Evolutionary conservation across 2,113 vertebrate species (phyloP).

Genomic region (Drymodes brunneopygia): DNA sequence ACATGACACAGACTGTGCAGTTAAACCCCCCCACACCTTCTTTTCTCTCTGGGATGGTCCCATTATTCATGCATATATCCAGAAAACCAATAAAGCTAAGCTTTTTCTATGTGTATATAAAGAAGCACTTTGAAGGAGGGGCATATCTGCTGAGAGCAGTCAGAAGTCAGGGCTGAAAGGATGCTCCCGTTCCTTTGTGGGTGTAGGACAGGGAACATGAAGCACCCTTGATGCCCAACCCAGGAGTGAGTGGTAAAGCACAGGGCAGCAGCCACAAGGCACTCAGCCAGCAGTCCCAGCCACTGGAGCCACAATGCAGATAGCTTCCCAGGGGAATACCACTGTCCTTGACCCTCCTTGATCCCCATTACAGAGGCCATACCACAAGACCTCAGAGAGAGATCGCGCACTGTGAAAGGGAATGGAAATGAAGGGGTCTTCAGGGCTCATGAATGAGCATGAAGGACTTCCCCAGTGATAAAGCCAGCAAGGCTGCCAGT

Average conservation of each 20-base stretch:
- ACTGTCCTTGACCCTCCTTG: conserved; percentile 23
- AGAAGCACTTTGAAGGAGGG: not conserved
- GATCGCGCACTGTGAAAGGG: not conserved
- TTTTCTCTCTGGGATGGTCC: not conserved
- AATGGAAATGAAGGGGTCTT: conserved; percentile 7
- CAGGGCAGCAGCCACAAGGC: not conserved
- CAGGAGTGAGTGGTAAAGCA: not conserved
- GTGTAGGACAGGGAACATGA: not conserved
- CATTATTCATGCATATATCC: not conserved
- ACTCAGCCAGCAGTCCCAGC: not conserved
- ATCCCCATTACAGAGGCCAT: not conserved
- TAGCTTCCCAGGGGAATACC: not conserved
- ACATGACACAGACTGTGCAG: not conserved
- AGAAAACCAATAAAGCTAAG: not conserved
- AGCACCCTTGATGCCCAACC: rapidly evolving
- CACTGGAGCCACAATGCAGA: not conserved
- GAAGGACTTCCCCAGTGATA: not conserved
- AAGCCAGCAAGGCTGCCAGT: not conserved
- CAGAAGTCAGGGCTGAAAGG: not conserved
- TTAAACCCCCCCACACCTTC: not conserved
- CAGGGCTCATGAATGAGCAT: not conserved
- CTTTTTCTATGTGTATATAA: not conserved
- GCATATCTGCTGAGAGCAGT: not conserved
- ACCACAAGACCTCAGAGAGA: not conserved
- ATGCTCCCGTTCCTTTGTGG: rapidly evolving